These are phyloP conservation scores for Selenia dentaria DNA, from an alignment of 2,888 invertebrate species.

Conservation along the genomic window DNA sequence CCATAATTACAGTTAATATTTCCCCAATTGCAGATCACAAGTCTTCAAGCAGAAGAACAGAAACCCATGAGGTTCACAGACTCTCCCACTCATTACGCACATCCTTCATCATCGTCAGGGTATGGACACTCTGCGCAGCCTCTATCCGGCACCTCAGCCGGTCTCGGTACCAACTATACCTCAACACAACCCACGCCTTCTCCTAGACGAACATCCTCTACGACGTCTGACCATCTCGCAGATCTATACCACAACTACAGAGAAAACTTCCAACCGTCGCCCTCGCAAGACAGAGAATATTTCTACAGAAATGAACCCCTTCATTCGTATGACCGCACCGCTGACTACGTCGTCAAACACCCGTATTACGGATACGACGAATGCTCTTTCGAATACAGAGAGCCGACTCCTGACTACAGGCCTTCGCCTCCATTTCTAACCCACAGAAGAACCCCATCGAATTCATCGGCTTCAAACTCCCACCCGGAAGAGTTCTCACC, in stretches of 20 bases:
- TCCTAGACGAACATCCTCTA: conserved; percentile 89
- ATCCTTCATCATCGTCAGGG: conserved; percentile 75
- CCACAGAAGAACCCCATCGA: conserved; percentile 92
- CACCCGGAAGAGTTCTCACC: conserved; percentile 80
- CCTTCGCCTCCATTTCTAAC: conserved; percentile 65
- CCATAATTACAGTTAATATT: too few species aligned
- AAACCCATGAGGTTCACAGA: conserved; percentile 90
- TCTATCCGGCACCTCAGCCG: conserved; percentile 79
- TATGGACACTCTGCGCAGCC: conserved; percentile 80
- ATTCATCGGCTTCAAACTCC: conserved; percentile 86
- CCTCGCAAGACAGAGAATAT: conserved; percentile 62
- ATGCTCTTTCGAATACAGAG: conserved; percentile 67
- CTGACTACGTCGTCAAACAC: conserved; percentile 73
- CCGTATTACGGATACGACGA: conserved; percentile 72
- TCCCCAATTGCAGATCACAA: conserved; percentile 59
- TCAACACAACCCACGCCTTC: conserved; percentile 86
- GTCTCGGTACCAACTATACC: conserved; percentile 80
- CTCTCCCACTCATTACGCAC: conserved; percentile 88
- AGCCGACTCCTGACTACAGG: conserved; percentile 66
- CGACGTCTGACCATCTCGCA: conserved; percentile 85
- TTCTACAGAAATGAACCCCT: conserved; percentile 62
- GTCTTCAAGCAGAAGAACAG: conserved; percentile 81
- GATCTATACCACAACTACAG: conserved; percentile 83
- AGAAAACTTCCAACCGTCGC: conserved; percentile 72
- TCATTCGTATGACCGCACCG: conserved; percentile 69